A percentile compares a stretch with the other conserved stretches of the same genome.
Evolutionary conservation across 2,888 invertebrate genomes (phyloP).

Genomic region (Luperina testacea): DNA sequence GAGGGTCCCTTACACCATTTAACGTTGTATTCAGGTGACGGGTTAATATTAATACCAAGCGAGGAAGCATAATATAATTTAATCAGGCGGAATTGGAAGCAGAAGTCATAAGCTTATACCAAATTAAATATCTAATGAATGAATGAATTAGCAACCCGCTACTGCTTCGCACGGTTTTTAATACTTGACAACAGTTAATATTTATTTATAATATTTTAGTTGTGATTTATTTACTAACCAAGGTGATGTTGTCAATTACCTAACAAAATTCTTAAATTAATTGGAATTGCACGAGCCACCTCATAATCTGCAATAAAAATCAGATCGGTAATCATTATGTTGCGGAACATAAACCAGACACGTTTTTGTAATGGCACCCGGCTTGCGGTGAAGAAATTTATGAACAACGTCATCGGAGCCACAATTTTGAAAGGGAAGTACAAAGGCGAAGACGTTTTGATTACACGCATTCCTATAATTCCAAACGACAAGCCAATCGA

Average conservation of each 20-base stretch:
- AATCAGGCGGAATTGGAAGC: slow-evolving; percentile 11
- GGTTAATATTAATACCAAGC: slow-evolving; percentile 26
- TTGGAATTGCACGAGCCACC: no score
- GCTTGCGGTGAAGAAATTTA: background rate
- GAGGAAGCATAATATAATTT: slow-evolving; percentile 10
- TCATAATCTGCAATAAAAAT: background rate
- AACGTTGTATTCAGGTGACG: slow-evolving; percentile 45
- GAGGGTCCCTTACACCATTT: slow-evolving; percentile 45
- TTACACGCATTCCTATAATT: no score
- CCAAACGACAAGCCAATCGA: no score
- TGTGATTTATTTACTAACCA: no score
- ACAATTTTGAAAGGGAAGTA: background rate
- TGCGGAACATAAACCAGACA: background rate
- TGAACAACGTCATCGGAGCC: background rate
- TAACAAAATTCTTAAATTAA: no score
- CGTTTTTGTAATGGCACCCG: background rate
- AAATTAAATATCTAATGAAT: background rate
- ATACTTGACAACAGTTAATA: background rate
- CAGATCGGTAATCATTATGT: background rate
- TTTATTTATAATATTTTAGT: background rate
- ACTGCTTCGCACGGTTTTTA: background rate
- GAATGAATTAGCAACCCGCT: background rate
- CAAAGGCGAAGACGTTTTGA: background rate
- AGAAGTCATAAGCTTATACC: background rate
- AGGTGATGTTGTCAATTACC: no score